Evolutionary conservation across 1,140 invertebrate species (phyloP), one percentile per base, ranked within the genome.

Genomic region (Dreissena rostriformis): DNA sequence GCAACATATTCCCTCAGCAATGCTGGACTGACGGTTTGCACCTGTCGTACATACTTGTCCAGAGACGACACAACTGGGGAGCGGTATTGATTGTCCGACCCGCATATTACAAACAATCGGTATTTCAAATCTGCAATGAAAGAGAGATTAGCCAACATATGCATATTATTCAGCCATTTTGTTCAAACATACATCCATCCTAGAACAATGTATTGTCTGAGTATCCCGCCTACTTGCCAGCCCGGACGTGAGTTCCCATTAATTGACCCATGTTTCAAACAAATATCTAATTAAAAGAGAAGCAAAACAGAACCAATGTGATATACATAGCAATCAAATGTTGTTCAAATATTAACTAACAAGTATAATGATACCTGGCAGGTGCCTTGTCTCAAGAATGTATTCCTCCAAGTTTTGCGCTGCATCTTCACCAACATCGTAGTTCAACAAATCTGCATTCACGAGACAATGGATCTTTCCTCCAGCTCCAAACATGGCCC

Each of bases 31-130:
- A 66, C 11, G 7, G 86, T 26, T 68, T 72, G 71, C n/a, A 81
- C 22, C 39, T 82, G 88, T 55, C 87, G 70, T 22, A 84, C 68
- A 71, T 87, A 88, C 22, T 86, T 86, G 51, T 90, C 88, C 22
- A 91, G 77, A 8, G 87, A 87, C 65, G 86, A 86, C 17, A 90
- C 88, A 19, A 91, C 79, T 12, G 85, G 80, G 11, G 90, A 88
- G 55, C 80, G 79, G 53, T 88, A 87, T 55, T 91, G 88, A 68
- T 86, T 88, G 66, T 91, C 88, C 57, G 73, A 73, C 7, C 86
- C 75, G 77, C 91, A 91, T 19, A 91, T 79, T 0, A 91, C 81
- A 26, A 91, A 84, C 24, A 91, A 66, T 22, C 81, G 57, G 74
- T 85, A 85, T 12, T 80, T 73, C 17, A 61, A n/a, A 61, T 24